Base-by-base conservation (phyloP, 2,113 vertebrate species). In the Chloropsis hardwickii region DNA sequence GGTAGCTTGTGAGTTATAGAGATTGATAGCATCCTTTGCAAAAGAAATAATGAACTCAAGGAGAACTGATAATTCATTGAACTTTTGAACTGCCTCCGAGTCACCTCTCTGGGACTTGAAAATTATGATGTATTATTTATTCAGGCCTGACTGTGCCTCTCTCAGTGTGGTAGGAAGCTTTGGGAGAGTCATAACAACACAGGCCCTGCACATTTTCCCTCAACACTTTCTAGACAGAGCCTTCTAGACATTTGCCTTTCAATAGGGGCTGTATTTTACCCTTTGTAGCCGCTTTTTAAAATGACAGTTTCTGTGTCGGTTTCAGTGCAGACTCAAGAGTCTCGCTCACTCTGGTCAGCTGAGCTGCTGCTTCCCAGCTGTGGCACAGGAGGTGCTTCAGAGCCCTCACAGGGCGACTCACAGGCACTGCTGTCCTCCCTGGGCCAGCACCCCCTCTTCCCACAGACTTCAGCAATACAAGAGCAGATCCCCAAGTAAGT, bases 111-210 rank as follows among this genome's bases (percentile, higher is more conserved):
- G 82, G 82, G 90, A 93, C 83, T 93, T 72, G 88, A 78, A 94
- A 96, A 92, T 94, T 44, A 81, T 92, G 79, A 97, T 95, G 69
- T 81, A 96, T 96, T 94, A 96, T 97, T 96, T 95, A 96, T 95
- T 80, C 69, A 84, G 88, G 61, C 57, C 86, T 65, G 62, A 61
- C 83, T 94, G 88, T 74, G 77, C 39, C 65, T 95, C 92, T 94
- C 53, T 45, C 72, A 72, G 57, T 44, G 83, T 74, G 53, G 37
- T 28, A 84, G 72, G 69, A 92, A 92, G 93, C 53, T 81, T 88
- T 79, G 70, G 61, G 65, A 94, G 69, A 76, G 57, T 64, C 81
- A 72, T 88, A 94, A 93, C 39, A 81, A 56, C 69, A 45, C 1
- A 1, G 48, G 40, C 61, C 37, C 72, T 67, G 42, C 11, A 83